A percentile compares a stretch with the other conserved stretches of the same genome.
Conservation (phyloP, 2,797 vertebrate genomes). For the Bovichtus diacanthus region DNA sequence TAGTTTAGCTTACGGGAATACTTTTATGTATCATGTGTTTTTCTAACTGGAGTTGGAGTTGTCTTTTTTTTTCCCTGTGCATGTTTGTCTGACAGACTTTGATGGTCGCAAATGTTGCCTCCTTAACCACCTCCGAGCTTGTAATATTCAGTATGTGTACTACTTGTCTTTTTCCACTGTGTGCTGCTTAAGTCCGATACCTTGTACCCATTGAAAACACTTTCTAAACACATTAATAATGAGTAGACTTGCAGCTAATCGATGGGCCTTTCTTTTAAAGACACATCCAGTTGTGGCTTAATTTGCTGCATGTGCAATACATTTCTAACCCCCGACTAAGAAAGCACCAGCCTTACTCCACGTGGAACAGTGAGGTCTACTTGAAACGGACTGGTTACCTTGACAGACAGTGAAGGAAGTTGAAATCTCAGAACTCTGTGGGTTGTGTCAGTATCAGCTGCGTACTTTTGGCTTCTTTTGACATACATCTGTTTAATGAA, state of each 20-base stretch:
- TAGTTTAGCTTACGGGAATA: no score
- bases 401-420: slow-evolving; percentile 18
- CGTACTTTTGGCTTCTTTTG: slow-evolving; percentile 35
- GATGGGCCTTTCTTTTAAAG: slow-evolving; percentile 3
- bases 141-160: slow-evolving; percentile 11
- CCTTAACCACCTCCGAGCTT: slow-evolving; percentile 10
- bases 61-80: not conserved
- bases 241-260: not conserved
- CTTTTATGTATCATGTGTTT: not conserved
- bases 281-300: slow-evolving; percentile 23
- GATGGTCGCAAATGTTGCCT: slow-evolving; percentile 15
- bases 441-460: slow-evolving; percentile 34
- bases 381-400: not conserved
- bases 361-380: not conserved
- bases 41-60: not conserved
- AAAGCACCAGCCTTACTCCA: slow-evolving; percentile 1
- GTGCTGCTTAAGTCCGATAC: not conserved
- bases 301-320: slow-evolving; percentile 13
- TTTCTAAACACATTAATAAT: slow-evolving; percentile 23
- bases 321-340: slow-evolving; percentile 16
- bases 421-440: slow-evolving; percentile 22
- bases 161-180: not conserved
- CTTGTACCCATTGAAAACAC: slow-evolving; percentile 16
- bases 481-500: slow-evolving; percentile 76
- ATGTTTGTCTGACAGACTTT: not conserved